These are phyloP conservation scores for Cephalopachus bancanus DNA, from an alignment of 2,797 vertebrate genomes.

Conservation along the genomic window DNA sequence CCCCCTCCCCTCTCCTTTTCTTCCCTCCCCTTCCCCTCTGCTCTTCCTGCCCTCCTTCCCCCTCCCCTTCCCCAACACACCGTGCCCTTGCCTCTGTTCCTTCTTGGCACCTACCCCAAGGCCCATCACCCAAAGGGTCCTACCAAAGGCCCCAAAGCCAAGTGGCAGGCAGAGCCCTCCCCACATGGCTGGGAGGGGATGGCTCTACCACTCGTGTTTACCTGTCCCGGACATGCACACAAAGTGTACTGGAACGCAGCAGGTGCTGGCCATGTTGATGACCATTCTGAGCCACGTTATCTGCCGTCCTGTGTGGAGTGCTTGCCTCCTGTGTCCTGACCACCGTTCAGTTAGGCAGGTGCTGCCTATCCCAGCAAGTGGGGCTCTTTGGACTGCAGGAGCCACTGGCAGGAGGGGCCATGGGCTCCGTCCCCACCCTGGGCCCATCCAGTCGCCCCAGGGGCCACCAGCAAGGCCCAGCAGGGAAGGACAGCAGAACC, in stretches of 20 bases:
- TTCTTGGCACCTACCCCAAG: background rate
- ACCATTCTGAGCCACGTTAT: background rate
- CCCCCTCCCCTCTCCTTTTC: rapidly evolving
- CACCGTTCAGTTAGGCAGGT: background rate
- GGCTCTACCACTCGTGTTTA: rapidly evolving
- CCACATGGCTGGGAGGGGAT: no score
- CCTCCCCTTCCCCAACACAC: rapidly evolving
- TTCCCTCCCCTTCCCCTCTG: background rate
- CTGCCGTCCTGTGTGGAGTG: rapidly evolving
- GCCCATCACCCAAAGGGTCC: background rate
- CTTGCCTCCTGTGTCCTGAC: background rate
- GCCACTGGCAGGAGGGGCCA: background rate
- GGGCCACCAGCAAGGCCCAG: background rate
- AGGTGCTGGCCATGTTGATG: no score
- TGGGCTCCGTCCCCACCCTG: background rate
- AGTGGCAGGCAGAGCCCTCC: background rate
- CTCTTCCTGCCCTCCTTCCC: no score
- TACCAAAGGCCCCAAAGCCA: rapidly evolving
- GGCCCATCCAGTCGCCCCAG: background rate
- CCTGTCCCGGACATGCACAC: background rate
- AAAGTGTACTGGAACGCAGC: rapidly evolving
- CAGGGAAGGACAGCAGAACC: background rate
- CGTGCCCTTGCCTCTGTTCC: background rate
- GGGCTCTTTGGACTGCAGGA: background rate
- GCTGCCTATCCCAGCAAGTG: no score